Base-by-base conservation (phyloP, 1,140 invertebrate genomes). In the Leptinotarsa defecta region DNA sequence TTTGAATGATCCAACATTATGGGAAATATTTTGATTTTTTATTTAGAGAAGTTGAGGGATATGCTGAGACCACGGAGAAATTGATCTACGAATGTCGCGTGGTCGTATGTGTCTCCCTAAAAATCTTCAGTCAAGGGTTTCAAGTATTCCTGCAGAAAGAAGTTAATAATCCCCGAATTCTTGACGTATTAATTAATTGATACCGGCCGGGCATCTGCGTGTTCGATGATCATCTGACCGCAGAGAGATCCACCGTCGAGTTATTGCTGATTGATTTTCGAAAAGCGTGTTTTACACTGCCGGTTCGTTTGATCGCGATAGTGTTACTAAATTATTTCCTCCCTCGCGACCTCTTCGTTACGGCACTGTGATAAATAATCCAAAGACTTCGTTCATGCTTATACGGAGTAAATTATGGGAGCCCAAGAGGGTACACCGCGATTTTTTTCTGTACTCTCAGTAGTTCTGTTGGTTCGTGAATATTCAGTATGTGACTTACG, bases 181-280 rank as follows among this genome's bases (percentile, higher is more conserved):
- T 43, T 43, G 34, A 43, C 8, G 8, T 43, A 43, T 43, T 43
- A 43, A 65, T 65, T 34, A 65, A 65, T 69, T 43, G 43, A 69
- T 69, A 69, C n/a, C 48, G 43, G 20, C 22, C 52, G 52, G 52
- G 20, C 76, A 74, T 77, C 77, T 78, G 74, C 77, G 77, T 78
- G 77, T 64, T 63, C 52, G 34, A 20, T 65, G 65, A 57, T 63
- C 74, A 76, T 76, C 20, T 61, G 48, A 67, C 64, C 61, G 27
- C 71, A 27, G 17, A 34, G 20, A 69, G 68, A 69, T 27, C 70
- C n/a, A 62, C 70, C 64, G 76, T 78, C 78, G 73, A 81, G 78
- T 81, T 81, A 81, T 82, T 81, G 79, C 81, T 81, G 82, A 83
- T 83, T 82, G 81, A 83, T 83, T 83, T 81, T 81, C 73, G 73